phyloP scores from a whole-genome alignment of 2,888 invertebrate species.

The Calameuta filiformis region DNA sequence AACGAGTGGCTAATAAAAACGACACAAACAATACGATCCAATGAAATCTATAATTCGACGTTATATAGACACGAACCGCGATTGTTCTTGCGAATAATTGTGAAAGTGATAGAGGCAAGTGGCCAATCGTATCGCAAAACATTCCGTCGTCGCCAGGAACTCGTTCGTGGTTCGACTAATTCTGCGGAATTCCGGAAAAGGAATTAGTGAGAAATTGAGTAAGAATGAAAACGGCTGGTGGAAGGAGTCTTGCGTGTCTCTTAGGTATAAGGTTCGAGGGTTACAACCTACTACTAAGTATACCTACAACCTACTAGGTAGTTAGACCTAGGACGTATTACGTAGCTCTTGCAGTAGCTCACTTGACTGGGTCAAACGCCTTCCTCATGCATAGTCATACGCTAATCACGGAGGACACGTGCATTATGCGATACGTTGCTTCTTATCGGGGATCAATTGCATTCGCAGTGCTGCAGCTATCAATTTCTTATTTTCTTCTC shows the following conservation, averaged over 20 bases:
- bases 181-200: neutral
- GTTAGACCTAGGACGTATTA: neutral
- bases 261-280: neutral
- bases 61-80: neutral
- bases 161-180: neutral
- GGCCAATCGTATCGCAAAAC: neutral
- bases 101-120: neutral
- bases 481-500: neutral
- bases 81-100: neutral
- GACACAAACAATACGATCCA: neutral
- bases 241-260: neutral
- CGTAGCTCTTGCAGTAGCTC: slow-evolving; percentile 12
- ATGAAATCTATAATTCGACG: neutral
- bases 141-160: neutral
- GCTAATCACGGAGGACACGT: slow-evolving; percentile 35
- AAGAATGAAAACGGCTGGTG: neutral
- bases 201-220: neutral
- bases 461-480: neutral
- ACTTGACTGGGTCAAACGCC: slow-evolving; percentile 44
- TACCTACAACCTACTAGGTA: neutral
- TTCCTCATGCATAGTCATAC: slow-evolving; percentile 41
- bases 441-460: slow-evolving; percentile 4
- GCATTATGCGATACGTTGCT: slow-evolving; percentile 9
- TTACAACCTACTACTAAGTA: neutral
- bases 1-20: neutral